These are phyloP conservation scores for Neoitamus cyanurus DNA, from an alignment of 2,888 invertebrate genomes.

Conservation along the genomic window DNA sequence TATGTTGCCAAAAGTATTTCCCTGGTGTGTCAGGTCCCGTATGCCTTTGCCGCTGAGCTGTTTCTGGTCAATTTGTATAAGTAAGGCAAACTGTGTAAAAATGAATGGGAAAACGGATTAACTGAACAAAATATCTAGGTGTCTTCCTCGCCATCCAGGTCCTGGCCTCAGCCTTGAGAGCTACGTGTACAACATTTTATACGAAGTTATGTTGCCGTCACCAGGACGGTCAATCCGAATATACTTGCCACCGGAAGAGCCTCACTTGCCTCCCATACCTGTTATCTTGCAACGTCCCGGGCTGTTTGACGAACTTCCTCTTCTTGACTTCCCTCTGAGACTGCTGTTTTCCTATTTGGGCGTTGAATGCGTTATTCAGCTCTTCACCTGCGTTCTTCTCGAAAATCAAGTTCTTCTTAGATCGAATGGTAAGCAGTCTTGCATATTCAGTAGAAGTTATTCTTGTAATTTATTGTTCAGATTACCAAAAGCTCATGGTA, in stretches of 20 bases:
- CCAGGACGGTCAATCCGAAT: conserved; percentile 88
- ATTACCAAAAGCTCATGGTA: conserved; percentile 94
- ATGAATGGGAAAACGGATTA: background rate
- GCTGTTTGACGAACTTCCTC: conserved; percentile 85
- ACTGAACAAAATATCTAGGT: conserved; percentile 67
- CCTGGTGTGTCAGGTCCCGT: conserved; percentile 90
- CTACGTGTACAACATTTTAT: conserved; percentile 93
- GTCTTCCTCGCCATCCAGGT: conserved; percentile 81
- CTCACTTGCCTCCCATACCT: conserved; percentile 74
- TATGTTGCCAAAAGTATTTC: conserved; percentile 96
- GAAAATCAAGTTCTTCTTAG: conserved; percentile 97
- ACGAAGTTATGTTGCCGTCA: conserved; percentile 91
- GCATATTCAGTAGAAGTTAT: background rate
- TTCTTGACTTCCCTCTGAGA: conserved; percentile 92
- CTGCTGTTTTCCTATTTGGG: conserved; percentile 90
- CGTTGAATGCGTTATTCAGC: conserved; percentile 90
- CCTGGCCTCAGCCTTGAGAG: conserved; percentile 88
- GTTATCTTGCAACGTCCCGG: conserved; percentile 81
- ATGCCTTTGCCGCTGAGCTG: conserved; percentile 85
- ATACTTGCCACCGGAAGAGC: conserved; percentile 77
- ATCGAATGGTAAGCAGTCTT: conserved; percentile 81
- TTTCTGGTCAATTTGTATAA: conserved; percentile 90
- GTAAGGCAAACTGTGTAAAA: conserved; percentile 67
- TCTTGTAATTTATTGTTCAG: conserved; percentile 68
- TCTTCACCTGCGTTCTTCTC: conserved; percentile 93